Percentiles rank a stretch among this genome's conserved stretches.
Evolutionary conservation across 2,888 invertebrate genomes (phyloP).

Genomic region (Alcis repandata): DNA sequence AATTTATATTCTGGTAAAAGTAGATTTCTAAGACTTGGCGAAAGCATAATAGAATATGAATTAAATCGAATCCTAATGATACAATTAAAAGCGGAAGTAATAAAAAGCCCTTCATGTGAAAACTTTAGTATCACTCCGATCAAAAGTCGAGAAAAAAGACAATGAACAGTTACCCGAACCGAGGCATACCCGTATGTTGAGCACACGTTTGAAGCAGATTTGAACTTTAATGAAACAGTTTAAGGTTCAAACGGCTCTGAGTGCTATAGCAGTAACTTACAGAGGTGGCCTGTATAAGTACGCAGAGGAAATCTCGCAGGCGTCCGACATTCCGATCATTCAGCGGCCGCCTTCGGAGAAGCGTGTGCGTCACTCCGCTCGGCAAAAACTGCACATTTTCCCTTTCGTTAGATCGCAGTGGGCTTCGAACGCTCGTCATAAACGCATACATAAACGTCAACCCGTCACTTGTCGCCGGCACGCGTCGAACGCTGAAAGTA

Average conservation of each 20-base stretch:
- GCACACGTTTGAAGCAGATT: constrained; percentile 17
- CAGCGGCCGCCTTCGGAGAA: constrained; percentile 69
- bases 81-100: constrained; percentile 5
- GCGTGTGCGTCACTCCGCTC: constrained; percentile 67
- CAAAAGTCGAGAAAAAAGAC: constrained; percentile 36
- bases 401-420: constrained; percentile 73
- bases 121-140: constrained; percentile 8
- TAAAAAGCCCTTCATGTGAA: constrained; percentile 28
- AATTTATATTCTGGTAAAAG: constrained; percentile 7
- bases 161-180: constrained; percentile 46
- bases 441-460: constrained; percentile 61
- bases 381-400: constrained; percentile 83
- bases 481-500: constrained; percentile 67
- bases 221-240: constrained; percentile 9
- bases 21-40: constrained; percentile 4
- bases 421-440: constrained; percentile 70
- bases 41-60: neutral
- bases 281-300: constrained; percentile 3
- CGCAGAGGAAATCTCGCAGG: constrained; percentile 56
- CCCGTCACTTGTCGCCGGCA: constrained; percentile 61
- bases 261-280: constrained; percentile 1
- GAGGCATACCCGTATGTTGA: constrained; percentile 34
- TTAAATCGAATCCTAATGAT: neutral
- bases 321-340: constrained; percentile 66
- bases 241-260: constrained; percentile 20